Percentiles rank a stretch among this genome's conserved stretches.
phyloP scores from a whole-genome alignment of 2,888 invertebrate genomes.

The Chirona hameri region DNA sequence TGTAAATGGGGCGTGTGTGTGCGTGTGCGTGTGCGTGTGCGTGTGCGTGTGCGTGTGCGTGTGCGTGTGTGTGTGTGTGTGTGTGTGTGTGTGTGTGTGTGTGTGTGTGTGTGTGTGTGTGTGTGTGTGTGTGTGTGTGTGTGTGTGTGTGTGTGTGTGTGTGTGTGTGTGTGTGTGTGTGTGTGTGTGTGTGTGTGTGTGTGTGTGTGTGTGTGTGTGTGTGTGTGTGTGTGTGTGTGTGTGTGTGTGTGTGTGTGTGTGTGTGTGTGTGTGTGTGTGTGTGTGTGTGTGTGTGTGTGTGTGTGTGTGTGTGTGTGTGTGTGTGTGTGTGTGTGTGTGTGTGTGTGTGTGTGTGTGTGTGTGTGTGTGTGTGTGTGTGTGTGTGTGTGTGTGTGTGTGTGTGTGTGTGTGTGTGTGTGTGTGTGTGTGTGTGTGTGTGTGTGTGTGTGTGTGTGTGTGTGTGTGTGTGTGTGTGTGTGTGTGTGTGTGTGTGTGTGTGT shows the following conservation, averaged over 20 bases:
- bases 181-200: background rate
- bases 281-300: background rate
- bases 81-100: no score
- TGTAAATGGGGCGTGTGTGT: background rate
- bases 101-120: background rate
- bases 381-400: no score
- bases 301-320: background rate
- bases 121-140: background rate
- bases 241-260: background rate
- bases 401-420: background rate
- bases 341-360: background rate
- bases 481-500: background rate
- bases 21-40: no score
- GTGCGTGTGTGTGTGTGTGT: background rate
- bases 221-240: background rate
- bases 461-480: background rate
- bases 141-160: no score
- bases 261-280: no score
- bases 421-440: background rate
- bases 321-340: no score
- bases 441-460: no score
- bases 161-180: background rate
- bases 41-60: background rate
- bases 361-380: background rate
- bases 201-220: no score